Base-by-base conservation (phyloP, 1,140 invertebrate species). In the Drosophila cardini region DNA sequence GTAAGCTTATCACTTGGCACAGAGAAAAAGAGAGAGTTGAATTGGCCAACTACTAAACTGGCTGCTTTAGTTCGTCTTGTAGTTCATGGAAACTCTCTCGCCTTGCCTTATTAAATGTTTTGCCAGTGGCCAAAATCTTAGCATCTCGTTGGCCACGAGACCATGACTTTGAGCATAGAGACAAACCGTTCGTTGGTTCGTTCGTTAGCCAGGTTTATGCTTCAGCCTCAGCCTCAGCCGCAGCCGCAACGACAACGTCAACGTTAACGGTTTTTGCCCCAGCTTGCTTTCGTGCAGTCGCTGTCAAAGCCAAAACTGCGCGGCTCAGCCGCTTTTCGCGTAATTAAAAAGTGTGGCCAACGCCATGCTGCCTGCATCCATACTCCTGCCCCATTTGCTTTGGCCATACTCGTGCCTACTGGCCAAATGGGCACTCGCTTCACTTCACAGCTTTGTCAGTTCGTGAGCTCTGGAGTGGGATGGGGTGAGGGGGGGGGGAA, bases 301-400 rank as follows among this genome's bases (percentile, higher is more conserved):
- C 68, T 34, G 58, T 71, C 70, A 87, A 73, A 84, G 76, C 80
- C 80, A 89, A 87, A 87, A 86, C 83, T 86, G 84, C 86, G 83
- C 83, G 76, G 83, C 78, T 87, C 84, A 81, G 83, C 84, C 68
- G 72, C 72, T 75, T 87, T 86, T 86, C 84, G 83, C 83, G 84
- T 87, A 87, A 87, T 87, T 87, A 87, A 87, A 87, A 87, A 87
- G 75, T 87, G 83, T 71, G 83, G 83, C 76, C 40, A 79, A 57
- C 70, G 68, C 60, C 76, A 55, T 77, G 42, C 58, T 50, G 63
- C 64, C 64, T 50, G 36, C 21, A 26, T 26, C 21, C 57, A 68
- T 32, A 60, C 45, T 48, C 34, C 76, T 52, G 38, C 13, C 34
- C 30, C 7, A 2, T 30, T 13, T n/a, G 34, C 9, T 8, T 30